Percentiles rank a stretch among this genome's conserved stretches.
Evolutionary conservation across 2,888 invertebrate genomes (phyloP).

Genomic region (Caenorhabditis sulstoni): DNA sequence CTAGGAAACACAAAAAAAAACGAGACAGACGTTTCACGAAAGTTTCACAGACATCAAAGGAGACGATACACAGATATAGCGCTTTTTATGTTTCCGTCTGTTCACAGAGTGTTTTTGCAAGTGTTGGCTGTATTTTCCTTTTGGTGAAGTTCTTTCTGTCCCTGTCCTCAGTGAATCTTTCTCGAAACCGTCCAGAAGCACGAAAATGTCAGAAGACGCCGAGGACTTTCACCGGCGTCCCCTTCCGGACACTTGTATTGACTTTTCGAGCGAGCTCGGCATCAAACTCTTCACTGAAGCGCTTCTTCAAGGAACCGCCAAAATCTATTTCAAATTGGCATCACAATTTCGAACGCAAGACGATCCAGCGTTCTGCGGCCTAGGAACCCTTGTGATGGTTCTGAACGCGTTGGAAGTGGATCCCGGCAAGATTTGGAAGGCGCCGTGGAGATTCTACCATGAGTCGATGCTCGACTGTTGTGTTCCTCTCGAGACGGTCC

Average conservation of each 20-base stretch:
- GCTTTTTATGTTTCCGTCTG: too few species aligned
- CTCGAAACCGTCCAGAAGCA: conserved; percentile 12
- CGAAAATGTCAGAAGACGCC: conserved; percentile 70
- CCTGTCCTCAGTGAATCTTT: too few species aligned
- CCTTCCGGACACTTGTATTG: conserved; percentile 80
- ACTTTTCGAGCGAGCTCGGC: conserved; percentile 81
- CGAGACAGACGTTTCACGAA: too few species aligned
- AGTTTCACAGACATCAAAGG: too few species aligned
- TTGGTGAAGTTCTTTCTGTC: too few species aligned
- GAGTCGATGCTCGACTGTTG: conserved; percentile 82
- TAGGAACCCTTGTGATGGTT: conserved; percentile 81
- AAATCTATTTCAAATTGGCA: conserved; percentile 81
- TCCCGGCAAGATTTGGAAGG: conserved; percentile 80
- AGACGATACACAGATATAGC: too few species aligned
- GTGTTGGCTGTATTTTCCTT: too few species aligned
- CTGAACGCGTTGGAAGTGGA: conserved; percentile 81
- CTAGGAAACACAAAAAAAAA: too few species aligned
- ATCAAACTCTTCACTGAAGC: conserved; percentile 80
- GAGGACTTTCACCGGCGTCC: conserved; percentile 80
- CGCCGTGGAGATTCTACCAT: conserved; percentile 82
- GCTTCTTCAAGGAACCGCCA: conserved; percentile 79
- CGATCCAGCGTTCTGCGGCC: conserved; percentile 82
- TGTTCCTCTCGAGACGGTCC: conserved; percentile 78
- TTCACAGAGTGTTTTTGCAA: too few species aligned
- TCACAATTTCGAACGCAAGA: conserved; percentile 82